Evolutionary conservation across 2,888 invertebrate species (phyloP).

Genomic region (Leptopilina syphax): DNA sequence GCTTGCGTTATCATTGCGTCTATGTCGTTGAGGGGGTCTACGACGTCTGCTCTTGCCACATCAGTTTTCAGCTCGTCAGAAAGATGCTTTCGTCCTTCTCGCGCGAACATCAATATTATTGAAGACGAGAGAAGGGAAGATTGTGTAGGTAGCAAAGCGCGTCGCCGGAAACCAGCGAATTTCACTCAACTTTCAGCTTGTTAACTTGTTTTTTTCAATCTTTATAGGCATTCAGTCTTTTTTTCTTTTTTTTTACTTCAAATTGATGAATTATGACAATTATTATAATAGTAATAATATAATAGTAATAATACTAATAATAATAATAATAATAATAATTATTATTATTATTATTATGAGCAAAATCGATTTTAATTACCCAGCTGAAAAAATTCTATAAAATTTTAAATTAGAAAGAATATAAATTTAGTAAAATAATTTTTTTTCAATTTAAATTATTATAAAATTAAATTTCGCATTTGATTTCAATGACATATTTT

Average conservation of each 20-base stretch:
- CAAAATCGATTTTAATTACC: no score
- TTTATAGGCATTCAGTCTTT: neutral
- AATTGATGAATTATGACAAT: neutral
- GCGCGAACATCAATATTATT: constrained; percentile 40
- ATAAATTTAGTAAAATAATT: no score
- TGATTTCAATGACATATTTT: no score
- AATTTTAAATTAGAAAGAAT: no score
- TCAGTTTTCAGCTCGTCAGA: constrained; percentile 36
- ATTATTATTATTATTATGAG: no score
- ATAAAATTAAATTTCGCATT: no score
- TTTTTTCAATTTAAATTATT: no score
- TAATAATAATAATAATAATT: no score
- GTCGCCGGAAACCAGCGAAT: constrained; percentile 7
- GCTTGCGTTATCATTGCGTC: constrained; percentile 12
- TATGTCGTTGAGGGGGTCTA: neutral
- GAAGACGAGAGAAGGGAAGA: constrained; percentile 27
- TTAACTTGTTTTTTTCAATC: constrained; percentile 33
- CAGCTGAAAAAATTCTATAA: no score
- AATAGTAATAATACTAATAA: no score
- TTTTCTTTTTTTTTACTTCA: neutral
- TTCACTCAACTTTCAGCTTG: constrained; percentile 21
- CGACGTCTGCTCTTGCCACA: constrained; percentile 36
- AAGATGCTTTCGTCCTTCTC: constrained; percentile 36
- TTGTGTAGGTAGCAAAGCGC: constrained; percentile 20
- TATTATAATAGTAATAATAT: no score